These are phyloP conservation scores for Pyrrhosoma nymphula DNA, from an alignment of 2,888 invertebrate species.

Conservation along the genomic window DNA sequence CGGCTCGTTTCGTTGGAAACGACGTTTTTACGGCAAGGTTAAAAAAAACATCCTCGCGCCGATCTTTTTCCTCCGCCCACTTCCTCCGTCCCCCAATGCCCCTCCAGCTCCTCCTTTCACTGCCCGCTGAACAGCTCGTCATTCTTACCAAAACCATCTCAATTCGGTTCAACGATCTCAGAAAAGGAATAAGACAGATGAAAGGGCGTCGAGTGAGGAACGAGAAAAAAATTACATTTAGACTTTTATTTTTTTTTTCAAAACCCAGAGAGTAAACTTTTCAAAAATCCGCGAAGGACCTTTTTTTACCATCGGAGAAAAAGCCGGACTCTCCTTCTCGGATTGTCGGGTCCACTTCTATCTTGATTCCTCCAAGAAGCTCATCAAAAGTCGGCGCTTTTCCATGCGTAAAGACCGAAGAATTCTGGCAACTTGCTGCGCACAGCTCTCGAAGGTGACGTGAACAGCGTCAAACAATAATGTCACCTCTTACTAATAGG, in stretches of 20 bases:
- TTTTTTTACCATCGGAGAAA: not conserved
- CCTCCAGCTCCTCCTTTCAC: not conserved
- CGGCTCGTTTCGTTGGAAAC: not conserved
- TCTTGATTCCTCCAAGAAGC: not conserved
- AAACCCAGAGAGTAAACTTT: not conserved
- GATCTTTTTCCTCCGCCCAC: not conserved
- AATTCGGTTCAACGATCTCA: not conserved
- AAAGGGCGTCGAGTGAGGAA: not conserved
- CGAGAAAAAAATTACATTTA: not conserved
- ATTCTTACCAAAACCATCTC: not conserved
- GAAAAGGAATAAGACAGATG: not conserved
- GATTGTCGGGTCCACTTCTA: not conserved
- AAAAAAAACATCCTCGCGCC: not conserved
- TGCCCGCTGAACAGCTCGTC: not conserved
- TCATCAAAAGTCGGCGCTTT: too few relatives aligned
- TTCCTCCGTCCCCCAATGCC: not conserved
- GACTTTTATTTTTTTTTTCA: not conserved
- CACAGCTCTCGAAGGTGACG: too few relatives aligned
- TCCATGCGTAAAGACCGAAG: too few relatives aligned
- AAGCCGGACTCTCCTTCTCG: not conserved
- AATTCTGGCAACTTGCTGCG: too few relatives aligned
- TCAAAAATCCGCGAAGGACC: not conserved
- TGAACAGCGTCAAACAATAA: too few relatives aligned
- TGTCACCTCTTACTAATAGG: too few relatives aligned
- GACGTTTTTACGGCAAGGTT: not conserved